Conservation (phyloP, 2,113 vertebrate genomes). For the Scophthalmus maximus region DNA sequence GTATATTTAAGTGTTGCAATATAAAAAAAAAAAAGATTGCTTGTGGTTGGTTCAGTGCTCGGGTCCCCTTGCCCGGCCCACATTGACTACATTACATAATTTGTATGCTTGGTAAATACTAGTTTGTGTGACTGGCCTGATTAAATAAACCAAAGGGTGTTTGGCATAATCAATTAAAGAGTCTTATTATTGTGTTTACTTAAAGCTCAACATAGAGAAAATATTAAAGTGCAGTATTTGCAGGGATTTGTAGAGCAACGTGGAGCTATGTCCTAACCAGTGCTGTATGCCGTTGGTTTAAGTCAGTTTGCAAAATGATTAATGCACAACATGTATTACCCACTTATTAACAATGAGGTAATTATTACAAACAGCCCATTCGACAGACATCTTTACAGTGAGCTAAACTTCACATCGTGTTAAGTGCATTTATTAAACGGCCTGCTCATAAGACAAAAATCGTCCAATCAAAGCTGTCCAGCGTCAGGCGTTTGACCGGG, state of each 20-base stretch:
- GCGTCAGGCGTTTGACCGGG: background rate
- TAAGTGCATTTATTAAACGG: background rate
- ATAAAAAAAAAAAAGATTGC: slow-evolving; percentile 1
- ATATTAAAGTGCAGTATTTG: background rate
- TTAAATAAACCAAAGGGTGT: background rate
- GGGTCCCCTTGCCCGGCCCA: background rate
- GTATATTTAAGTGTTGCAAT: slow-evolving; percentile 27
- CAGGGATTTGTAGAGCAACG: background rate
- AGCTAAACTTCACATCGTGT: background rate
- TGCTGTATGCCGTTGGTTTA: background rate
- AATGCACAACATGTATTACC: background rate
- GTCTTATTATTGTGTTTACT: background rate
- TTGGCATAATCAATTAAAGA: background rate
- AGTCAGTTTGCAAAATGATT: slow-evolving; percentile 7
- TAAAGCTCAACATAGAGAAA: background rate
- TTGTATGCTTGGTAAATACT: background rate
- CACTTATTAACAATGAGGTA: background rate
- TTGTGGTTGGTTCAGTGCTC: slow-evolving; percentile 9
- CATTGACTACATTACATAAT: slow-evolving; percentile 3
- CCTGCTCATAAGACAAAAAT: background rate
- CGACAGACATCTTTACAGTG: background rate
- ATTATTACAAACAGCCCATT: background rate
- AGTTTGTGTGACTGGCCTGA: background rate
- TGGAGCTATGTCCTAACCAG: background rate
- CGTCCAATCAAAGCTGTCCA: background rate